Evolutionary conservation across 1,140 invertebrate species (phyloP).

Genomic region (Potamilus streckersoni): DNA sequence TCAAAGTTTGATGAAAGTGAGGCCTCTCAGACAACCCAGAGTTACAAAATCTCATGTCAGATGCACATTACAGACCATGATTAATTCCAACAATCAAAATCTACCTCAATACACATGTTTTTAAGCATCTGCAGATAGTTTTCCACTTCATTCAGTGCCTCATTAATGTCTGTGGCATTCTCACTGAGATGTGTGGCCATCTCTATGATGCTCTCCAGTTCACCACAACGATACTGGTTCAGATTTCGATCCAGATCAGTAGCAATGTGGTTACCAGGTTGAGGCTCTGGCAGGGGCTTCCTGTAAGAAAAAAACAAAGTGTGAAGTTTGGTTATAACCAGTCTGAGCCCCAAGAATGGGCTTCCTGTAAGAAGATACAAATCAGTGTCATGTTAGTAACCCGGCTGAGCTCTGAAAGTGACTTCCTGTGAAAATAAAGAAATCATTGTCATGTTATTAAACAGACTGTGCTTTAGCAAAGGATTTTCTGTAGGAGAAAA

Average conservation of each 20-base stretch:
- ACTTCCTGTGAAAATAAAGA: constrained; percentile 49
- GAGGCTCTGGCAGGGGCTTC: constrained; percentile 60
- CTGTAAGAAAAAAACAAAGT: constrained; percentile 38
- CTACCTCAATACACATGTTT: constrained; percentile 65
- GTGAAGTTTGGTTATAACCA: background rate
- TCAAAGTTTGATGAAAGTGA: no score
- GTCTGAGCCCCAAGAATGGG: no score
- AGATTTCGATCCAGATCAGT: constrained; percentile 68
- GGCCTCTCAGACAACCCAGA: no score
- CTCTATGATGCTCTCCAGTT: constrained; percentile 59
- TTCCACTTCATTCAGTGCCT: constrained; percentile 63
- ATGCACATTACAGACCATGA: background rate
- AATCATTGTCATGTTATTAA: background rate
- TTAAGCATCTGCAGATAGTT: constrained; percentile 55
- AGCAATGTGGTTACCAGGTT: constrained; percentile 59
- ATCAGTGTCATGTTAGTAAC: constrained; percentile 16
- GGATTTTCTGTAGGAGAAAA: no score
- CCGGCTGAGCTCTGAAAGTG: constrained; percentile 59
- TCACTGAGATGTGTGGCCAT: constrained; percentile 57
- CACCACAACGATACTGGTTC: constrained; percentile 51
- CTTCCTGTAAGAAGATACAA: no score
- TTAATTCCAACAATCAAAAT: background rate
- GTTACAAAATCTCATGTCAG: background rate
- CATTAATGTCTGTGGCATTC: constrained; percentile 62
- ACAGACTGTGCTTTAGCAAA: no score